Evolutionary conservation across 2,888 invertebrate genomes (phyloP), one percentile per base, ranked within the genome.

Genomic region (Dryocosmus kuriphilus): DNA sequence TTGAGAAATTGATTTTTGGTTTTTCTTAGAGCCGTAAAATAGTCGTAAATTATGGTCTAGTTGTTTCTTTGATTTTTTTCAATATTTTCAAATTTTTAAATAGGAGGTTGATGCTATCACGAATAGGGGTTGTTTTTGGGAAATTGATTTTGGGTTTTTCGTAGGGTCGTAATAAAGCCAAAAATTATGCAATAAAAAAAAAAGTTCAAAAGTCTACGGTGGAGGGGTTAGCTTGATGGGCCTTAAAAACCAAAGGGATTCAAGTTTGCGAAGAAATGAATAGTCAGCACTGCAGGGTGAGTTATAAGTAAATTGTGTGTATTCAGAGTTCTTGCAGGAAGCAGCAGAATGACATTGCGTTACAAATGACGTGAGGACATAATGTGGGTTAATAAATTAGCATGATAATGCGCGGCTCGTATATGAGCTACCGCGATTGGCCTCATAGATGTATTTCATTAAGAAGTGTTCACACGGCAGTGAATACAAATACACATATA

Each of bases 361-460:
- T 80, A 77, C 77, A 82, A 82, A 81, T 78, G 76, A 79, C 22
- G 22, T 16, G 79, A 79, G 73, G 75, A 74, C 81, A 76, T 77
- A 77, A 78, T 78, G 74, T 71, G 61, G 78, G 55, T 79, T 79
- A 79, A 77, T 81, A 78, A 63, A 82, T 82, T 81, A 81, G 76
- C 82, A 78, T 81, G 61, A 81, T 75, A 78, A 75, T 79, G 77
- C 78, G 63, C 65, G 61, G 77, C 77, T 41, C 16, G 78, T 74
- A 62, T 24, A 62, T 24, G 46, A 38, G 77, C 78, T 60, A 78
- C 76, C 74, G 76, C 51, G 74, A 74, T 74, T 77, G 74, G 63
- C 65, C n/a, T 24, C 35, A 75, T 77, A 73, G 60, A 65, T 75
- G 79, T 75, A 61, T 79, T 80, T 78, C 77, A 79, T 79, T 80